Conservation (phyloP, 2,797 vertebrate genomes). For the Artibeus lituratus region DNA sequence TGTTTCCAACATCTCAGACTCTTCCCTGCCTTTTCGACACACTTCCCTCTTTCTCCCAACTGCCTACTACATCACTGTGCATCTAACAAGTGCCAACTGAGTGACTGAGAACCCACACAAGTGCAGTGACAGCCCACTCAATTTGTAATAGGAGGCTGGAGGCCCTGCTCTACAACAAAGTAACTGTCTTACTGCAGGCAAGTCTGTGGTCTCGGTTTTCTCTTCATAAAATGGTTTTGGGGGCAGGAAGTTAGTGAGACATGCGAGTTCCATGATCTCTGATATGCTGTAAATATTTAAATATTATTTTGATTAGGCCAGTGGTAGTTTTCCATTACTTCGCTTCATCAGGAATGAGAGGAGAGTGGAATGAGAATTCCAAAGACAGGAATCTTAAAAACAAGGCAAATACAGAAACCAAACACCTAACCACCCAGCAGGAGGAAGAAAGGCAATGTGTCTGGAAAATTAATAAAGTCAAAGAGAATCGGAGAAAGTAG, state of each 20-base stretch:
- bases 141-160: neutral
- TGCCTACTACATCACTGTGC: neutral
- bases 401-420: constrained; percentile 1
- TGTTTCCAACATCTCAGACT: neutral
- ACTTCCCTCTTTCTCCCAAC: neutral
- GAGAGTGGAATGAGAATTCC: neutral
- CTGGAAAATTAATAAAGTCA: constrained; percentile 11
- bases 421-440: neutral
- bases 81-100: neutral
- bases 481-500: neutral
- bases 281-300: constrained; percentile 25
- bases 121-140: neutral
- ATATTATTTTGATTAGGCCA: neutral
- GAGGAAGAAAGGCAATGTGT: neutral
- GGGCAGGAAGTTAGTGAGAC: neutral
- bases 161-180: neutral
- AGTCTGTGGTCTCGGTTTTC: neutral
- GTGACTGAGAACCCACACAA: neutral
- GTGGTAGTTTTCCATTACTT: neutral
- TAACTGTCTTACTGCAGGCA: neutral
- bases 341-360: neutral
- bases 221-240: neutral
- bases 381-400: constrained; percentile 19
- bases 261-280: neutral
- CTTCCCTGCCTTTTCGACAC: neutral